Percentiles rank a stretch among this genome's conserved stretches.
phyloP scores from a whole-genome alignment of 2,888 invertebrate species.

The Ophion costatus region DNA sequence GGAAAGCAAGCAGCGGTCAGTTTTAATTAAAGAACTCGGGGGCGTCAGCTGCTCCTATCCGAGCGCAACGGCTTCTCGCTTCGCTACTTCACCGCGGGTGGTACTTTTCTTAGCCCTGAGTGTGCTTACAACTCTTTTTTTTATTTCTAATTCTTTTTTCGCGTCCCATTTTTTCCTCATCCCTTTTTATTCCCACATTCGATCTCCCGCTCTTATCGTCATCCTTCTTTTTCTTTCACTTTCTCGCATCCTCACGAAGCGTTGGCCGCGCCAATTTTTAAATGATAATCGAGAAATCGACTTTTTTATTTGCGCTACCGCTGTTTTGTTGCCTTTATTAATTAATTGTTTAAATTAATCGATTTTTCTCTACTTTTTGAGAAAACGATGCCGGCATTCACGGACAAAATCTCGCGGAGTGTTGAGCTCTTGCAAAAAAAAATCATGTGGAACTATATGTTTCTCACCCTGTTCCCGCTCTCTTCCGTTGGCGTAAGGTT shows the following conservation, averaged over 20 bases:
- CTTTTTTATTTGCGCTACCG: neutral
- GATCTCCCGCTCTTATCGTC: conserved; percentile 59
- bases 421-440: neutral
- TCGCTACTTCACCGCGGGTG: conserved; percentile 52
- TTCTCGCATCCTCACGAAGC: neutral
- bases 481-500: conserved; percentile 29
- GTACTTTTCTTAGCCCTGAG: conserved; percentile 60
- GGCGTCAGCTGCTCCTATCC: conserved; percentile 81
- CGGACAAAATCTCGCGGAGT: neutral
- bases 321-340: no score
- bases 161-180: conserved; percentile 40
- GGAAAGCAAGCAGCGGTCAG: conserved; percentile 79
- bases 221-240: conserved; percentile 18
- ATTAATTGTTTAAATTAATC: no score
- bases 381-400: no score
- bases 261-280: neutral
- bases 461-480: conserved; percentile 7
- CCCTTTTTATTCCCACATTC: conserved; percentile 47
- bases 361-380: no score
- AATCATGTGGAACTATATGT: neutral
- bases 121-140: conserved; percentile 62
- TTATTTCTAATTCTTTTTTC: conserved; percentile 67
- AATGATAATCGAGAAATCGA: neutral
- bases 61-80: conserved; percentile 72
- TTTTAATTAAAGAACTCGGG: conserved; percentile 82